Conservation (phyloP, 2,888 invertebrate genomes). For the Formica aserva region DNA sequence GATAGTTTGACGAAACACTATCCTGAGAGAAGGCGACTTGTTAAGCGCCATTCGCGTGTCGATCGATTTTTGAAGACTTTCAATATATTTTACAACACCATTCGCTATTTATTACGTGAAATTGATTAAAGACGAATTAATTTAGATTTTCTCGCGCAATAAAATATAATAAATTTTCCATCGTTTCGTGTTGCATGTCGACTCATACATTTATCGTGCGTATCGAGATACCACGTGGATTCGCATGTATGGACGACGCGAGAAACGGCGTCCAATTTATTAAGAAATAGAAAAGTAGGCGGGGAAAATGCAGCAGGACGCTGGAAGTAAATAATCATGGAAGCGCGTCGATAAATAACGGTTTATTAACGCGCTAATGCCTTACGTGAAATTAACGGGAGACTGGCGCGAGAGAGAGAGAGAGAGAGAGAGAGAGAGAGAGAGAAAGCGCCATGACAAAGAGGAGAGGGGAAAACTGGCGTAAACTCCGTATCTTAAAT, state of each 20-base stretch:
- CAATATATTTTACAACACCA: neutral
- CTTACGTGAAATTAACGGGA: slow-evolving; percentile 77
- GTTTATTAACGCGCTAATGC: slow-evolving; percentile 78
- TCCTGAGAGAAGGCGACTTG: neutral
- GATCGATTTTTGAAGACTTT: neutral
- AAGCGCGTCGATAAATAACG: slow-evolving; percentile 78
- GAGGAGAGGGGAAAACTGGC: slow-evolving; percentile 30
- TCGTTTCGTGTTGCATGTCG: neutral
- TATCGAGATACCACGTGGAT: neutral
- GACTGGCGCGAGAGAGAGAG: slow-evolving; percentile 51
- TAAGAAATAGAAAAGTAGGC: slow-evolving; percentile 54
- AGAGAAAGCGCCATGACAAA: slow-evolving; percentile 2
- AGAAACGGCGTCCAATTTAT: slow-evolving; percentile 58
- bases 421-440: neutral
- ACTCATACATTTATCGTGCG: slow-evolving; percentile 12
- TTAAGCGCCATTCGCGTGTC: neutral
- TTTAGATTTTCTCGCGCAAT: neutral
- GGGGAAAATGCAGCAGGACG: slow-evolving; percentile 58
- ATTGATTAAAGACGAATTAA: neutral
- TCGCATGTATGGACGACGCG: slow-evolving; percentile 19
- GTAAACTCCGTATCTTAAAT: slow-evolving; percentile 77
- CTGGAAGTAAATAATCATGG: slow-evolving; percentile 68
- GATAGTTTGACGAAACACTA: neutral
- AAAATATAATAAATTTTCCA: slow-evolving; percentile 1
- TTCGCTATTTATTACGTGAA: neutral